Conservation (phyloP, 2,797 vertebrate genomes). For the Chaenodraco wilsoni region DNA sequence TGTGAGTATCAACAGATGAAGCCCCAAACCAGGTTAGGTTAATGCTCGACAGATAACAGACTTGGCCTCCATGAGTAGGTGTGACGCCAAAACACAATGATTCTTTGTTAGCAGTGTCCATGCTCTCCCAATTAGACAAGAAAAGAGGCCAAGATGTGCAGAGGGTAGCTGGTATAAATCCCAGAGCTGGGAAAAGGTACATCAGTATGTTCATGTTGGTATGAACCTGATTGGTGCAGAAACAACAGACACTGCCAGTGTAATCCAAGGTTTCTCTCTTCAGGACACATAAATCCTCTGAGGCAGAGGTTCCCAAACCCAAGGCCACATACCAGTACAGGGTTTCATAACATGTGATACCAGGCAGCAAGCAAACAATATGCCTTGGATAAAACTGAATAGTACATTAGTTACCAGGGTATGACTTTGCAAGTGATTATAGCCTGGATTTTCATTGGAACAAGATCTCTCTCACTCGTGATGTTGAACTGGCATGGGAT, state of each 20-base stretch:
- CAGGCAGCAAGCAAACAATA: neutral
- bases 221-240: neutral
- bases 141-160: slow-evolving; percentile 12
- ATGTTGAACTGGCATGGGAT: no score
- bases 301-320: neutral
- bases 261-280: neutral
- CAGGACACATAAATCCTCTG: neutral
- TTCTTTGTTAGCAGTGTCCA: slow-evolving; percentile 7
- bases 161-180: slow-evolving; percentile 1
- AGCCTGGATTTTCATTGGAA: no score
- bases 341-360: no score
- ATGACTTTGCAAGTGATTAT: neutral
- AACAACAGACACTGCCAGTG: neutral
- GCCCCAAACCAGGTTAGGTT: slow-evolving; percentile 2
- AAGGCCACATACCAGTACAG: no score
- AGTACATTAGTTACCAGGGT: neutral
- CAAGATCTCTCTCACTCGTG: no score
- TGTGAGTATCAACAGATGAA: slow-evolving; percentile 44
- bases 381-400: neutral
- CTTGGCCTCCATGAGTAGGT: neutral
- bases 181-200: neutral
- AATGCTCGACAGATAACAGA: slow-evolving; percentile 18
- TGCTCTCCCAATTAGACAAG: neutral
- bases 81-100: slow-evolving; percentile 11
- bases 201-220: slow-evolving; percentile 14